Conservation (phyloP, 2,113 vertebrate genomes). For the Sapayoa aenigma region DNA sequence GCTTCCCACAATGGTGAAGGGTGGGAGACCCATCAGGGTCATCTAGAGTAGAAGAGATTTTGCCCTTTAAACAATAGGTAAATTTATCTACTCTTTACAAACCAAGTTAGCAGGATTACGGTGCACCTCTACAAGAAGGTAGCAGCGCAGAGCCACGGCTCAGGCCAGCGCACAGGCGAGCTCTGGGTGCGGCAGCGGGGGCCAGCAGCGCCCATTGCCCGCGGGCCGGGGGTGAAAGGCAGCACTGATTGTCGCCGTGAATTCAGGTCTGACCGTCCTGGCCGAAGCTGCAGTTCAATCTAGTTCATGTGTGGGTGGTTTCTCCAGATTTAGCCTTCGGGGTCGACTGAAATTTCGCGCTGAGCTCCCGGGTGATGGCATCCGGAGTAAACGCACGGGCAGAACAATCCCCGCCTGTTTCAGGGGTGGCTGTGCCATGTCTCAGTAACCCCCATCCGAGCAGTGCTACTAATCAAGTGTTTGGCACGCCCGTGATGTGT, state of each 20-base stretch:
- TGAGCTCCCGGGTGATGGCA: background rate
- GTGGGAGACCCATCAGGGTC: background rate
- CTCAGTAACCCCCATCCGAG: background rate
- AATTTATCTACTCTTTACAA: background rate
- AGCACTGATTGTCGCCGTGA: background rate
- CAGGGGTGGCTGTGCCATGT: background rate
- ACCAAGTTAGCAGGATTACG: background rate
- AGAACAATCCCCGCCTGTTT: background rate
- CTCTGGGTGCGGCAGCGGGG: rapidly evolving
- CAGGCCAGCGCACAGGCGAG: rapidly evolving
- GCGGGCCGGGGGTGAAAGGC: background rate
- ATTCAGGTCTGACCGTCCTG: background rate
- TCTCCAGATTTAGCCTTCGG: constrained; percentile 5
- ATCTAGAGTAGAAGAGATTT: background rate
- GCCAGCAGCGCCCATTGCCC: no score
- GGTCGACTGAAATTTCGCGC: background rate
- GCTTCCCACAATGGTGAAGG: background rate
- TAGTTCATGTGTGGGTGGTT: background rate
- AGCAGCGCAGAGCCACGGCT: background rate
- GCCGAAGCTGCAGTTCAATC: background rate
- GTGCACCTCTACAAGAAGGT: background rate
- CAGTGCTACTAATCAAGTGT: background rate
- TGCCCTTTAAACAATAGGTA: background rate
- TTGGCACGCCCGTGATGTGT: background rate
- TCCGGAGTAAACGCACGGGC: background rate